Evolutionary conservation across 1,140 invertebrate species (phyloP).

Genomic region (Carcinoscorpius rotundicauda): DNA sequence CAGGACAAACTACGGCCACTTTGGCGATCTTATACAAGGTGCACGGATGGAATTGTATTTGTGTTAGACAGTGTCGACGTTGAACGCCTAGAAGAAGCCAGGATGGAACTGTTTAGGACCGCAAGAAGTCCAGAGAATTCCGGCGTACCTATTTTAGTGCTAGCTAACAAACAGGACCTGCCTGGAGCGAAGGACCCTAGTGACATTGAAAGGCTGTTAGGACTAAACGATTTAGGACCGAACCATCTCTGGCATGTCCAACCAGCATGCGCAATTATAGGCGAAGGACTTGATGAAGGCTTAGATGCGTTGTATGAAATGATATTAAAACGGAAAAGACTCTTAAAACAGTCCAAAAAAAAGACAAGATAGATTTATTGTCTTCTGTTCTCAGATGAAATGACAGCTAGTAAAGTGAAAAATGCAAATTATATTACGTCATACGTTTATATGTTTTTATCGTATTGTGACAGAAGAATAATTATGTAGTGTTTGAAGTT

Average conservation of each 20-base stretch:
- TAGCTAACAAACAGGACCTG: constrained; percentile 89
- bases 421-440: too few species aligned
- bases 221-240: constrained; percentile 60
- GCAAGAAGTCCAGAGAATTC: constrained; percentile 75
- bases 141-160: constrained; percentile 74
- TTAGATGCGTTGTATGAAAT: constrained; percentile 85
- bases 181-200: constrained; percentile 73
- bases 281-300: constrained; percentile 88
- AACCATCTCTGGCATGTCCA: constrained; percentile 71
- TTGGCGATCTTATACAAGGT: constrained; percentile 81
- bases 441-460: too few species aligned
- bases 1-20: constrained; percentile 84
- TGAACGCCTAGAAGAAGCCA: constrained; percentile 84
- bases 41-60: constrained; percentile 87
- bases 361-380: constrained; percentile 1
- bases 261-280: constrained; percentile 89
- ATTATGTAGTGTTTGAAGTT: too few species aligned
- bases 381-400: too few species aligned
- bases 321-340: constrained; percentile 82
- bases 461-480: too few species aligned
- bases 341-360: constrained; percentile 53
- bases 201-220: constrained; percentile 72
- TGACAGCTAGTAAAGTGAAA: too few species aligned
- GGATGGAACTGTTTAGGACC: constrained; percentile 81
- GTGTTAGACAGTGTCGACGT: constrained; percentile 80